Evolutionary conservation across 2,797 vertebrate genomes (phyloP).

Genomic region (Microcaecilia unicolor): DNA sequence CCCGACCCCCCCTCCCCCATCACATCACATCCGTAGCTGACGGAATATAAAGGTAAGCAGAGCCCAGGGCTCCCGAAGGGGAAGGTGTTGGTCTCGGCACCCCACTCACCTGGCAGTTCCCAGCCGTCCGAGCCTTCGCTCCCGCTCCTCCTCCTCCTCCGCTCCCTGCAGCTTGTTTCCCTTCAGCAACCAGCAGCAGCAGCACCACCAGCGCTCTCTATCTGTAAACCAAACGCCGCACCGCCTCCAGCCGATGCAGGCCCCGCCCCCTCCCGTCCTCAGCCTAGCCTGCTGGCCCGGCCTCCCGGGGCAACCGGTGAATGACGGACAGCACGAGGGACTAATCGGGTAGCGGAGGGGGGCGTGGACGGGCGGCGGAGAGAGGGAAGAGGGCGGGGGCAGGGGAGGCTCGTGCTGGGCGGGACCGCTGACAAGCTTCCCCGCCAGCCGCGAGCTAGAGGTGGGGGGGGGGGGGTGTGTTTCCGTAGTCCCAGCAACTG

Average conservation of each 20-base stretch:
- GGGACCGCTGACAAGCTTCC: background rate
- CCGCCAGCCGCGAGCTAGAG: no score
- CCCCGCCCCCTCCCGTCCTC: background rate
- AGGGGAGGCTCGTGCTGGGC: background rate
- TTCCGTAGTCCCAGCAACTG: no score
- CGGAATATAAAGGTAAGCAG: no score
- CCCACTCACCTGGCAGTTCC: no score
- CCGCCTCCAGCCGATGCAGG: background rate
- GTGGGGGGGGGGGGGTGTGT: no score
- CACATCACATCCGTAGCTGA: background rate
- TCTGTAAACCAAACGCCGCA: no score
- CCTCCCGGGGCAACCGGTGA: fast-evolving
- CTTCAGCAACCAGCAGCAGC: no score
- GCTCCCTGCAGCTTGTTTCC: background rate
- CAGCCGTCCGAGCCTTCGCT: no score
- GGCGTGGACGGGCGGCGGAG: background rate
- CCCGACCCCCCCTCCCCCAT: background rate
- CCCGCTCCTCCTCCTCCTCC: slow-evolving; percentile 1
- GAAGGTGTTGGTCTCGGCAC: no score
- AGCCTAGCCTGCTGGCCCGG: background rate
- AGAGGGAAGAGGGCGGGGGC: no score
- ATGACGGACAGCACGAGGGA: background rate
- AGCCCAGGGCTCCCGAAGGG: no score
- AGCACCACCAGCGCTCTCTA: background rate
- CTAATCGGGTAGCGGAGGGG: background rate